A percentile compares a stretch with the other conserved stretches of the same genome.
Conservation (phyloP, 2,888 invertebrate species). For the Xylota segnis region DNA sequence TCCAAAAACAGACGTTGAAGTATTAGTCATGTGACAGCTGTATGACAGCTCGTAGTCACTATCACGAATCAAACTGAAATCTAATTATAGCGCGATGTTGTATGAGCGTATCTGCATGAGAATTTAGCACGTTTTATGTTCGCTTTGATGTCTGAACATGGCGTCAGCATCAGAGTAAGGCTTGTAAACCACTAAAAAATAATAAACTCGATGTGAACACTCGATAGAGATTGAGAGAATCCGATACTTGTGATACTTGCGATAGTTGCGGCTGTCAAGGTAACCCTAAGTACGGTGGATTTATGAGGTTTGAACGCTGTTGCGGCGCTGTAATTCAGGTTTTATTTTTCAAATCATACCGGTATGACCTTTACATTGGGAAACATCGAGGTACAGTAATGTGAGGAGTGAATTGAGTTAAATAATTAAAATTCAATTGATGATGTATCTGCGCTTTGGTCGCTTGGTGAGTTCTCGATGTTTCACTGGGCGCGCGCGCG, state of each 20-base stretch:
- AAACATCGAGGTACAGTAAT: slow-evolving; percentile 6
- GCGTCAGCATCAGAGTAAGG: slow-evolving; percentile 43
- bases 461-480: not conserved
- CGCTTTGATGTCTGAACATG: slow-evolving; percentile 36
- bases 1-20: slow-evolving; percentile 9
- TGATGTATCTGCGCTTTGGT: not conserved
- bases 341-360: slow-evolving; percentile 30
- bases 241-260: slow-evolving; percentile 29
- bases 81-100: slow-evolving; percentile 39
- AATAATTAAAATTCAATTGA: slow-evolving; percentile 60
- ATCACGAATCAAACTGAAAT: slow-evolving; percentile 43
- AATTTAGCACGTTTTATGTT: slow-evolving; percentile 36
- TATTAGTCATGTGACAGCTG: slow-evolving; percentile 41
- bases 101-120: slow-evolving; percentile 21
- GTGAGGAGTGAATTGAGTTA: slow-evolving; percentile 47
- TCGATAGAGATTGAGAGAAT: slow-evolving; percentile 41
- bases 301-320: slow-evolving; percentile 55
- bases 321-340: slow-evolving; percentile 48
- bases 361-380: slow-evolving; percentile 55
- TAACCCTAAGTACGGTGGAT: slow-evolving; percentile 43
- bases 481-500: slow-evolving; percentile 31
- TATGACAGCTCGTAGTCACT: slow-evolving; percentile 45
- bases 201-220: slow-evolving; percentile 34
- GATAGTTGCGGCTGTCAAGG: slow-evolving; percentile 46
- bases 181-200: slow-evolving; percentile 47